phyloP scores from a whole-genome alignment of 1,140 invertebrate genomes.

The Drosophila virilis region DNA sequence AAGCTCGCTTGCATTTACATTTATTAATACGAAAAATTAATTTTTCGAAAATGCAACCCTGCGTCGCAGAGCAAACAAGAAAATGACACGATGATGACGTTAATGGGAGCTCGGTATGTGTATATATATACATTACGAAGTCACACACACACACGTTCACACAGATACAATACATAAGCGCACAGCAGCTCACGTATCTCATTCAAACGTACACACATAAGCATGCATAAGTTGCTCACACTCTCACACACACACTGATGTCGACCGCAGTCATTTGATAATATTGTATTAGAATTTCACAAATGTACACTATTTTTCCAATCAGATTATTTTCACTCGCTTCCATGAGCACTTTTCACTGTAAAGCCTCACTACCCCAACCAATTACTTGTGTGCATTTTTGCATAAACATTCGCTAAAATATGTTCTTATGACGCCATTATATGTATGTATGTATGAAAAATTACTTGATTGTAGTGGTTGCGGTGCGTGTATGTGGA shows the following conservation, averaged over 20 bases:
- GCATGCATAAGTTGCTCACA: constrained; percentile 26
- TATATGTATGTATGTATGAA: constrained; percentile 64
- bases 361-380: constrained; percentile 19
- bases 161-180: constrained; percentile 45
- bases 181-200: constrained; percentile 55
- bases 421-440: constrained; percentile 80
- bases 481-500: constrained; percentile 59
- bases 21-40: constrained; percentile 46
- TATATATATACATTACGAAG: constrained; percentile 65
- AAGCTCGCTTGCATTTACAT: constrained; percentile 44
- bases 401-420: constrained; percentile 61
- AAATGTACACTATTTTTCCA: constrained; percentile 68
- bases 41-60: constrained; percentile 76
- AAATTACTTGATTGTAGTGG: constrained; percentile 73
- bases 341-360: constrained; percentile 25
- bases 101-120: constrained; percentile 75
- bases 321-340: constrained; percentile 48
- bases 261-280: constrained; percentile 81
- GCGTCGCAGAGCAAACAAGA: constrained; percentile 72
- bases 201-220: constrained; percentile 37
- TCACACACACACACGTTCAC: constrained; percentile 41
- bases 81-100: constrained; percentile 83
- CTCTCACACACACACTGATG: constrained; percentile 53
- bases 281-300: constrained; percentile 80
- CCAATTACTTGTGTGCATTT: constrained; percentile 34